Evolutionary conservation across 2,113 vertebrate genomes (phyloP).

Genomic region (Coregonus clupeaformis): DNA sequence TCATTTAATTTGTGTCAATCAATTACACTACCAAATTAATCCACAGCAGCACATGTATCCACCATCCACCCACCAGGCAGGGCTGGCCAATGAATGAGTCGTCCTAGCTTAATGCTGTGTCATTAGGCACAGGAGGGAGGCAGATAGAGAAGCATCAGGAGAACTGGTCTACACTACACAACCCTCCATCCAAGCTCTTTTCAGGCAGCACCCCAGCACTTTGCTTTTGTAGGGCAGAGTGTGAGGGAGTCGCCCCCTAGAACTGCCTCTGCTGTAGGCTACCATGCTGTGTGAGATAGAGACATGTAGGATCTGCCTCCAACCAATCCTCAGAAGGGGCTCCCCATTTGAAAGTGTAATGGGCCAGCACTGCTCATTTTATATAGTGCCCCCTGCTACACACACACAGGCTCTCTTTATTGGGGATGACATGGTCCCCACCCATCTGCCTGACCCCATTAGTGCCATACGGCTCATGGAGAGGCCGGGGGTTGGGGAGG

Average conservation of each 20-base stretch:
- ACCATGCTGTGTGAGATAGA: neutral
- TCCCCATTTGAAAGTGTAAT: slow-evolving; percentile 26
- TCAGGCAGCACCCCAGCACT: slow-evolving; percentile 13
- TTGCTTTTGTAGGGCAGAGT: too few relatives aligned
- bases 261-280: neutral
- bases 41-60: neutral
- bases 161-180: neutral
- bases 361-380: slow-evolving; percentile 6
- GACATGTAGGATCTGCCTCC: neutral
- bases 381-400: neutral
- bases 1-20: neutral
- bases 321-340: slow-evolving; percentile 10
- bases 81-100: neutral
- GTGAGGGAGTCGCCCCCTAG: too few relatives aligned
- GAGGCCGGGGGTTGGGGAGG: slow-evolving; percentile 23
- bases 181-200: neutral
- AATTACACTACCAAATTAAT: neutral
- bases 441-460: slow-evolving; percentile 75
- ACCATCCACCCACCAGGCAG: neutral
- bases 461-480: slow-evolving; percentile 56
- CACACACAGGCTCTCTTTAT: slow-evolving; percentile 41
- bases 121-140: slow-evolving; percentile 31
- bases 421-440: slow-evolving; percentile 49
- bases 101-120: neutral
- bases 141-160: neutral